phyloP scores from a whole-genome alignment of 2,888 invertebrate species.

The Cantharis rustica region DNA sequence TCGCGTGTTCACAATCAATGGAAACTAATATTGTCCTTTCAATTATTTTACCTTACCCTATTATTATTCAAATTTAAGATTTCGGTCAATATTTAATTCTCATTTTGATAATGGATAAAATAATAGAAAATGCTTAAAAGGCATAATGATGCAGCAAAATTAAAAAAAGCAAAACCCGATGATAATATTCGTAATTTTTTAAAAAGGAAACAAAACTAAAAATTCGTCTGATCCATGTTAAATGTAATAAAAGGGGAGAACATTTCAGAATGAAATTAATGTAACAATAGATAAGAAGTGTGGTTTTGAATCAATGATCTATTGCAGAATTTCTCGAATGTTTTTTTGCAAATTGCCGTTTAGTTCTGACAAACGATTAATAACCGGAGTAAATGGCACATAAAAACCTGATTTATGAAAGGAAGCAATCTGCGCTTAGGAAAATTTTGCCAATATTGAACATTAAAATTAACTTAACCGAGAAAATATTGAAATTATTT shows the following conservation, averaged over 20 bases:
- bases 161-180: not conserved
- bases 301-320: constrained; percentile 44
- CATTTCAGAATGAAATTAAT: constrained; percentile 28
- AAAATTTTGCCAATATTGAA: constrained; percentile 49
- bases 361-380: constrained; percentile 54
- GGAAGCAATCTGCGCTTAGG: constrained; percentile 47
- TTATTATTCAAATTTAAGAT: constrained; percentile 49
- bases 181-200: not conserved
- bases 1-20: constrained; percentile 49
- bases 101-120: constrained; percentile 46
- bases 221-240: not conserved
- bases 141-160: not conserved
- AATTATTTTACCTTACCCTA: constrained; percentile 33
- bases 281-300: constrained; percentile 35
- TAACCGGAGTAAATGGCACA: constrained; percentile 55
- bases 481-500: constrained; percentile 50
- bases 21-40: constrained; percentile 44
- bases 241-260: constrained; percentile 20
- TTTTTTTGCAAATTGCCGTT: constrained; percentile 49
- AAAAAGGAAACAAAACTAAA: constrained; percentile 7
- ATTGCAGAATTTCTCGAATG: constrained; percentile 41
- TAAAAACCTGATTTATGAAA: constrained; percentile 56
- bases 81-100: constrained; percentile 49
- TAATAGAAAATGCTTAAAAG: not conserved
- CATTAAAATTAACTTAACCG: constrained; percentile 52